Evolutionary conservation across 2,797 vertebrate species (phyloP).

Genomic region (Liasis olivaceus): DNA sequence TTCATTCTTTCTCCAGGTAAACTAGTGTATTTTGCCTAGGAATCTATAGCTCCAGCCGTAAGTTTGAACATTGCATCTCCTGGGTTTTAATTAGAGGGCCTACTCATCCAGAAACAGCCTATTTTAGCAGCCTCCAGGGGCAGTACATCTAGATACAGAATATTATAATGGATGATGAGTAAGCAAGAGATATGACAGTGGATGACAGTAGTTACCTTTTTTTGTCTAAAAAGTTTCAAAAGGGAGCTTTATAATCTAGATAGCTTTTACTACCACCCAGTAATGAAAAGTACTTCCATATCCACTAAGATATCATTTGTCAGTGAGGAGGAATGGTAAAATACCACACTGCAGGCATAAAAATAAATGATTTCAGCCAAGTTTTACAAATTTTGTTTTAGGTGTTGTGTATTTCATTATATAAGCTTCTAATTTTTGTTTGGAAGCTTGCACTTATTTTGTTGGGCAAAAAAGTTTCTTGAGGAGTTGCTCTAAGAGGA

Average conservation of each 20-base stretch:
- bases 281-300: background rate
- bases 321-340: background rate
- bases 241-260: background rate
- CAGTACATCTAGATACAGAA: background rate
- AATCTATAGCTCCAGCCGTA: background rate
- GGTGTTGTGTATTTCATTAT: background rate
- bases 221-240: background rate
- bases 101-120: background rate
- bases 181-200: background rate
- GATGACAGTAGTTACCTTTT: background rate
- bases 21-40: background rate
- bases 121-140: background rate
- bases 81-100: background rate
- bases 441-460: background rate
- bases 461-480: background rate
- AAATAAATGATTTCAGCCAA: background rate
- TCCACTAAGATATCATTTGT: background rate
- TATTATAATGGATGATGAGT: background rate
- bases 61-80: background rate
- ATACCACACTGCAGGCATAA: background rate
- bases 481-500: constrained; percentile 45
- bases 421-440: background rate
- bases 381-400: background rate
- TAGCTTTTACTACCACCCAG: background rate
- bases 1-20: background rate